These are phyloP conservation scores for Conus betulinus DNA, from an alignment of 1,140 invertebrate species.

Conservation along the genomic window DNA sequence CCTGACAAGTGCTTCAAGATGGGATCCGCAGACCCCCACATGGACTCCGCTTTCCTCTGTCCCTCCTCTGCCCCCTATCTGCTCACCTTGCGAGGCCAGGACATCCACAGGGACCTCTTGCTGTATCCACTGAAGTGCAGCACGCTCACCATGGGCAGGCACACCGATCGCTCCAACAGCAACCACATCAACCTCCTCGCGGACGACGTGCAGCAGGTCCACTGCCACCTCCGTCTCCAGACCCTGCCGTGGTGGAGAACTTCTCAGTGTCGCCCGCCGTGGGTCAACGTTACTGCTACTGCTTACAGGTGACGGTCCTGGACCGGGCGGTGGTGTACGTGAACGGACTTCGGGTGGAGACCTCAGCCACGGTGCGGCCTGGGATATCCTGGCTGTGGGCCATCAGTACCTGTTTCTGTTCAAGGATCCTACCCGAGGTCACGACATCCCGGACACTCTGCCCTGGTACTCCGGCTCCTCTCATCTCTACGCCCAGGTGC, in stretches of 20 bases:
- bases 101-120: constrained; percentile 58
- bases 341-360: constrained; percentile 54
- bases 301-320: constrained; percentile 56
- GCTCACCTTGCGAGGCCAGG: constrained; percentile 63
- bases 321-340: constrained; percentile 51
- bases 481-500: not conserved
- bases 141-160: constrained; percentile 54
- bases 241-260: constrained; percentile 41
- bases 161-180: constrained; percentile 33
- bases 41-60: constrained; percentile 17
- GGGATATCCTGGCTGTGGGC: constrained; percentile 67
- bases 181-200: constrained; percentile 50
- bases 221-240: constrained; percentile 52
- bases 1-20: not conserved
- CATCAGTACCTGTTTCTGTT: constrained; percentile 67
- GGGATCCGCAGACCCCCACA: not conserved
- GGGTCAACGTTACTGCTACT: constrained; percentile 55
- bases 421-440: constrained; percentile 65
- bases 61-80: constrained; percentile 62
- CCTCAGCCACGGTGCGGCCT: constrained; percentile 48
- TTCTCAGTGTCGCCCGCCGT: not conserved
- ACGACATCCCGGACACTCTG: constrained; percentile 61
- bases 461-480: constrained; percentile 56
- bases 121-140: constrained; percentile 60
- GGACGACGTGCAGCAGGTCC: constrained; percentile 59